Conservation (phyloP, 1,140 invertebrate species). For the Trinorchestia longiramus region DNA sequence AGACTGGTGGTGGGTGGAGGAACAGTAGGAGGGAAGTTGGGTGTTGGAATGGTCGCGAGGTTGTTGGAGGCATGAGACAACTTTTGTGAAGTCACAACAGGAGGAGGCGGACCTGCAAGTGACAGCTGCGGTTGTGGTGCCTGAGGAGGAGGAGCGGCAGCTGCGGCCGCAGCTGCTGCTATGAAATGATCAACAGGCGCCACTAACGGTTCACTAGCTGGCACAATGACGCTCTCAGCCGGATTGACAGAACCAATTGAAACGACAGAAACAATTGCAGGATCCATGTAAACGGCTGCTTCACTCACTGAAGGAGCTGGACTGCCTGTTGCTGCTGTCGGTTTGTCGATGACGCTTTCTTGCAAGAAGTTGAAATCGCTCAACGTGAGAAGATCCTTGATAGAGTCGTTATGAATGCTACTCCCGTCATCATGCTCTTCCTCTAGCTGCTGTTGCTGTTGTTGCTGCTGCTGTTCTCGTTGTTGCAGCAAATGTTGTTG, state of each 20-base stretch:
- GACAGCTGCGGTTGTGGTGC: not conserved
- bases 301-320: conserved; percentile 24
- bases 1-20: conserved; percentile 36
- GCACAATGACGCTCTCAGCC: not conserved
- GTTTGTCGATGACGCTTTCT: conserved; percentile 38
- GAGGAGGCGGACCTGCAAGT: not conserved
- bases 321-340: not conserved
- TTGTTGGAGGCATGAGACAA: conserved; percentile 3
- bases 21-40: conserved; percentile 29
- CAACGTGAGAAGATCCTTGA: not conserved
- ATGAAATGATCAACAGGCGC: conserved; percentile 18
- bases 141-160: not conserved
- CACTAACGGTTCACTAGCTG: not conserved
- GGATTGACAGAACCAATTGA: conserved; percentile 40
- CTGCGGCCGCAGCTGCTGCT: not conserved
- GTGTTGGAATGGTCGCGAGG: conserved; percentile 37
- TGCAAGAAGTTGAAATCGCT: conserved; percentile 3
- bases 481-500: not conserved
- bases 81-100: not conserved
- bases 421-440: not conserved
- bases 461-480: conserved; percentile 3
- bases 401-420: not conserved
- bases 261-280: conserved; percentile 14
- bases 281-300: conserved; percentile 40
- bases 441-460: not conserved